These are phyloP conservation scores for Agraylea sexmaculata DNA, from an alignment of 1,140 invertebrate genomes.

Conservation along the genomic window DNA sequence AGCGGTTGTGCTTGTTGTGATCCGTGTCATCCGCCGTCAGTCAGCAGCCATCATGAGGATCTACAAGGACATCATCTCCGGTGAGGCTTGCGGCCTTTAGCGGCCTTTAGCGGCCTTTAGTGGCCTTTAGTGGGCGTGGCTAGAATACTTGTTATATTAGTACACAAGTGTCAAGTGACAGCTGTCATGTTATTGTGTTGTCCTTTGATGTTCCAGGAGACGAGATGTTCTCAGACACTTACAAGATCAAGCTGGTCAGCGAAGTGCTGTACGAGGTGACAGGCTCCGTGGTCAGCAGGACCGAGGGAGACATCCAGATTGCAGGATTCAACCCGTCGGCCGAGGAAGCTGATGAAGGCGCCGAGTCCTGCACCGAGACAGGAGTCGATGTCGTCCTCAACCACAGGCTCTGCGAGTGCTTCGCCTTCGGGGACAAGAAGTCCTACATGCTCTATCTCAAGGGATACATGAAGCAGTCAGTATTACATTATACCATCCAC, in stretches of 20 bases:
- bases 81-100: slow-evolving; percentile 54
- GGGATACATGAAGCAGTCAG: slow-evolving; percentile 91
- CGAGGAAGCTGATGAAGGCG: slow-evolving; percentile 80
- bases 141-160: not conserved
- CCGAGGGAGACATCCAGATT: slow-evolving; percentile 66
- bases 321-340: slow-evolving; percentile 87
- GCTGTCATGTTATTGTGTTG: not conserved
- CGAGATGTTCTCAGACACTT: slow-evolving; percentile 97
- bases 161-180: slow-evolving; percentile 3
- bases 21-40: too few relatives aligned
- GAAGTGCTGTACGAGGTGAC: slow-evolving; percentile 92
- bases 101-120: slow-evolving; percentile 10
- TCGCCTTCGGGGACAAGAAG: slow-evolving; percentile 76
- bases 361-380: slow-evolving; percentile 56
- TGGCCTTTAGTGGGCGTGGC: slow-evolving; percentile 2
- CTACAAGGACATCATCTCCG: slow-evolving; percentile 89
- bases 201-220: slow-evolving; percentile 55
- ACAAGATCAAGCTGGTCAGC: slow-evolving; percentile 86
- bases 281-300: slow-evolving; percentile 69
- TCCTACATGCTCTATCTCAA: slow-evolving; percentile 88
- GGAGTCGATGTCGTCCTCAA: slow-evolving; percentile 92
- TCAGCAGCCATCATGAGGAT: slow-evolving; percentile 90
- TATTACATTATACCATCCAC: slow-evolving; percentile 7
- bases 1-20: too few relatives aligned
- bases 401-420: slow-evolving; percentile 79